phyloP scores from a whole-genome alignment of 2,113 vertebrate species.

The Gasterosteus nipponicus region DNA sequence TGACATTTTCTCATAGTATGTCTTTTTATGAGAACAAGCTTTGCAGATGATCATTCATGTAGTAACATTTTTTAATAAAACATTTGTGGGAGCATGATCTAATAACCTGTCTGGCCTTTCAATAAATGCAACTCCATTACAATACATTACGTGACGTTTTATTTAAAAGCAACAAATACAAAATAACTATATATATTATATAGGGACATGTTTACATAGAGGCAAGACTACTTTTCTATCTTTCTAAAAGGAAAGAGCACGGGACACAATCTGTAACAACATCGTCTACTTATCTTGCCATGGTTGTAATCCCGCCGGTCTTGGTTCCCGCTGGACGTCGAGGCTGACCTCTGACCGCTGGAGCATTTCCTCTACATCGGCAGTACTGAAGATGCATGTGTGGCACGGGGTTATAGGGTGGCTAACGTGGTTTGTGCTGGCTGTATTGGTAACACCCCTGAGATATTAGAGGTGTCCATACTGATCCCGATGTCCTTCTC shows the following conservation, averaged over 20 bases:
- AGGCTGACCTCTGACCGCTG: slow-evolving; percentile 50
- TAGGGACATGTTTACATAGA: slow-evolving; percentile 76
- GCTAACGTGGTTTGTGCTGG: slow-evolving; percentile 77
- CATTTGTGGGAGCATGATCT: slow-evolving; percentile 1
- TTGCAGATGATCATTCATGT: neutral
- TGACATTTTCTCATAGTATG: slow-evolving; percentile 19
- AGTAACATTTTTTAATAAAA: slow-evolving; percentile 10
- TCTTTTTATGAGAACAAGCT: slow-evolving; percentile 35
- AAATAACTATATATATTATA: slow-evolving; percentile 81
- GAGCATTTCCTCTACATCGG: slow-evolving; percentile 67
- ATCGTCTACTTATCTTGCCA: slow-evolving; percentile 53
- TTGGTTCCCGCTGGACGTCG: slow-evolving; percentile 42
- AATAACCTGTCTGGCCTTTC: neutral
- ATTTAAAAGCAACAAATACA: slow-evolving; percentile 85
- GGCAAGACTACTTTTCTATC: slow-evolving; percentile 74
- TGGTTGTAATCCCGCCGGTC: slow-evolving; percentile 68
- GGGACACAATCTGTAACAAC: slow-evolving; percentile 65
- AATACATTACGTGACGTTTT: slow-evolving; percentile 82
- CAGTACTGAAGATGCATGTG: slow-evolving; percentile 74
- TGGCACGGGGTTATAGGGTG: slow-evolving; percentile 64
- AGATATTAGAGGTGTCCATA: slow-evolving; percentile 74
- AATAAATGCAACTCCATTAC: slow-evolving; percentile 63
- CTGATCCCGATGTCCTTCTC: slow-evolving; percentile 62
- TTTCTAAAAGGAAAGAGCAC: slow-evolving; percentile 56
- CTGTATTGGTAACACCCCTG: slow-evolving; percentile 78